Percentiles rank a stretch among this genome's conserved stretches.
These are phyloP conservation scores for Drosophila suzukii DNA, from an alignment of 1,140 invertebrate genomes.

Conservation along the genomic window DNA sequence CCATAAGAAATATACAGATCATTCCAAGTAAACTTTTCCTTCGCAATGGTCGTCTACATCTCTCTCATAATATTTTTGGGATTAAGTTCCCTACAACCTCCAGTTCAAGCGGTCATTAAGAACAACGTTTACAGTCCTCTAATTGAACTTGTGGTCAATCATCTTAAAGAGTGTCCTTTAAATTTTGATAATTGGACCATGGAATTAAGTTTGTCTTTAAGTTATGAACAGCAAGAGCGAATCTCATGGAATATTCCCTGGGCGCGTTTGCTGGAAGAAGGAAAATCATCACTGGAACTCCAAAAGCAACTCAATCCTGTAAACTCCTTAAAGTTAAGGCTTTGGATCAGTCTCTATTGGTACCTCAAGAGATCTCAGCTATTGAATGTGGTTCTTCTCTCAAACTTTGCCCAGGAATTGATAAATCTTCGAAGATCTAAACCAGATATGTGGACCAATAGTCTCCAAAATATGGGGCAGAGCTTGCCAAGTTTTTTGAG, in stretches of 20 bases:
- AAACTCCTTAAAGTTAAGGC: conserved; percentile 28
- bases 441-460: not conserved
- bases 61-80: conserved; percentile 9
- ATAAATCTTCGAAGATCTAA: not conserved
- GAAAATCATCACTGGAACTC: not conserved
- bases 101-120: not conserved
- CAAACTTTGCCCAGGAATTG: conserved; percentile 47
- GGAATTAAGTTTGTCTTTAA: conserved; percentile 22
- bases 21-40: conserved; percentile 34
- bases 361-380: conserved; percentile 8
- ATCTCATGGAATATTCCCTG: conserved; percentile 55
- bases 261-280: not conserved
- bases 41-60: conserved; percentile 22
- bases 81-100: not conserved
- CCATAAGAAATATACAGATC: not conserved
- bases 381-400: conserved; percentile 8
- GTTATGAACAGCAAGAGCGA: conserved; percentile 20
- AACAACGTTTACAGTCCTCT: not conserved
- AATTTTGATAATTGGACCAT: conserved; percentile 48
- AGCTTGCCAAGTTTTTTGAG: conserved; percentile 36
- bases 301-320: conserved; percentile 32
- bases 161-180: conserved; percentile 1
- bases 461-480: conserved; percentile 61
- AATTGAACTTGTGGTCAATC: conserved; percentile 2
- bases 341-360: conserved; percentile 63